phyloP scores from a whole-genome alignment of 2,113 vertebrate species.

The Illadopsis cleaveri region DNA sequence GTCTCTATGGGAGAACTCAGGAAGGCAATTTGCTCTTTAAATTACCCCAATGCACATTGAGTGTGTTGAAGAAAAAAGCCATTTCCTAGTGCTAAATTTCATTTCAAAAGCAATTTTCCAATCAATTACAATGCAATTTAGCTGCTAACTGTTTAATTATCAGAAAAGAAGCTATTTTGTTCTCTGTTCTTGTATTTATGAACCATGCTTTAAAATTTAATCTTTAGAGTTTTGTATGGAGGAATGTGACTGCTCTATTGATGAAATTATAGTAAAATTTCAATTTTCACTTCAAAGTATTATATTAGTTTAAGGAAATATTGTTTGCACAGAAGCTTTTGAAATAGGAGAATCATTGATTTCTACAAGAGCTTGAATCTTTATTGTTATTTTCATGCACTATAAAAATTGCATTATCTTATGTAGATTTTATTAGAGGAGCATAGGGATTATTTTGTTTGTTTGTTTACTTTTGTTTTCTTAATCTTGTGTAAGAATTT shows the following conservation, averaged over 20 bases:
- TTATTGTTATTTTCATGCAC: slow-evolving; percentile 41
- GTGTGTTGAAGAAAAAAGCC: slow-evolving; percentile 51
- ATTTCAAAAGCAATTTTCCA: slow-evolving; percentile 81
- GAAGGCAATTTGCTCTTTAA: slow-evolving; percentile 63
- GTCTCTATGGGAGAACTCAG: neutral
- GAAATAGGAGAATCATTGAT: slow-evolving; percentile 31
- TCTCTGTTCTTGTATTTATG: slow-evolving; percentile 54
- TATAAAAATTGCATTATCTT: slow-evolving; percentile 52
- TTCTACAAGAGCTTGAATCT: slow-evolving; percentile 7
- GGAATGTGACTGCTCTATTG: neutral
- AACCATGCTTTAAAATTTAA: neutral
- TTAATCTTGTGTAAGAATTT: neutral
- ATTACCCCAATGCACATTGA: slow-evolving; percentile 56
- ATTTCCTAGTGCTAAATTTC: slow-evolving; percentile 77
- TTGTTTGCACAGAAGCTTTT: neutral
- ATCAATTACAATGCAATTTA: slow-evolving; percentile 80
- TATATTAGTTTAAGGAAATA: neutral
- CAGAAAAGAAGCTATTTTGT: slow-evolving; percentile 52
- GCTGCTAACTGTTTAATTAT: slow-evolving; percentile 79
- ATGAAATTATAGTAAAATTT: slow-evolving; percentile 10
- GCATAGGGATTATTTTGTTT: neutral
- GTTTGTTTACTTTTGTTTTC: neutral
- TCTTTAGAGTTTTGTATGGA: neutral
- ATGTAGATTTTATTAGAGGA: slow-evolving; percentile 48
- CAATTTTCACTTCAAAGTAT: slow-evolving; percentile 31